phyloP scores from a whole-genome alignment of 1,140 invertebrate species.

The Ceratina japonica region DNA sequence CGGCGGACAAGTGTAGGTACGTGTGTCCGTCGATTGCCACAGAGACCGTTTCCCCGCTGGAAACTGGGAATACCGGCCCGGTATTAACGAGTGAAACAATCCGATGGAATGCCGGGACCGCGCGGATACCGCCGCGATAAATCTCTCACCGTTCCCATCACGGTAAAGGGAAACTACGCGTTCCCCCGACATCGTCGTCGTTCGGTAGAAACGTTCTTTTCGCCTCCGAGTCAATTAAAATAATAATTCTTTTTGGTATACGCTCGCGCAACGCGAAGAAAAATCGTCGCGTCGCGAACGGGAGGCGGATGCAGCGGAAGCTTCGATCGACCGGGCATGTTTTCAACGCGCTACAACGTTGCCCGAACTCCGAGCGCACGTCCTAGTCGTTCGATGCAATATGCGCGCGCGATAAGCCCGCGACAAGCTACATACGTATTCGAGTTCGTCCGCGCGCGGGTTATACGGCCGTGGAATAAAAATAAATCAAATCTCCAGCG shows the following conservation, averaged over 20 bases:
- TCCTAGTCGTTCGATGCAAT: constrained; percentile 42
- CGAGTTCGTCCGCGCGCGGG: not conserved
- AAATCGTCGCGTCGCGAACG: too few relatives aligned
- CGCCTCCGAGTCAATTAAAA: constrained; percentile 35
- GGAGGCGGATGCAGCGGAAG: not conserved
- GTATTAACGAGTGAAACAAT: constrained; percentile 49
- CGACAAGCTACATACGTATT: constrained; percentile 26
- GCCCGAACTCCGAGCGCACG: not conserved
- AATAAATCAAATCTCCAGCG: constrained; percentile 50
- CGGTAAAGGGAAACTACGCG: not conserved
- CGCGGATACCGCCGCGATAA: constrained; percentile 36
- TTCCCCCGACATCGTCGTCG: not conserved
- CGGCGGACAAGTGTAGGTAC: constrained; percentile 17
- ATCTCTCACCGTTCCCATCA: constrained; percentile 30
- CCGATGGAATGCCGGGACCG: constrained; percentile 21
- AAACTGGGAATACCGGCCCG: constrained; percentile 28
- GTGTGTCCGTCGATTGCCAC: constrained; percentile 6
- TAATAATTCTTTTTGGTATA: not conserved
- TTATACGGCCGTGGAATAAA: constrained; percentile 56
- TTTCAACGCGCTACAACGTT: constrained; percentile 19
- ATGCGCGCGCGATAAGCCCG: constrained; percentile 38
- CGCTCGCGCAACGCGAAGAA: not conserved
- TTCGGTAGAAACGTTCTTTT: too few relatives aligned
- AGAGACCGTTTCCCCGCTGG: not conserved
- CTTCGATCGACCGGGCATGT: constrained; percentile 12